Evolutionary conservation across 64 coral and sea anemone genomes (phyloP).

Genomic region (Pocillopora damicornis): DNA sequence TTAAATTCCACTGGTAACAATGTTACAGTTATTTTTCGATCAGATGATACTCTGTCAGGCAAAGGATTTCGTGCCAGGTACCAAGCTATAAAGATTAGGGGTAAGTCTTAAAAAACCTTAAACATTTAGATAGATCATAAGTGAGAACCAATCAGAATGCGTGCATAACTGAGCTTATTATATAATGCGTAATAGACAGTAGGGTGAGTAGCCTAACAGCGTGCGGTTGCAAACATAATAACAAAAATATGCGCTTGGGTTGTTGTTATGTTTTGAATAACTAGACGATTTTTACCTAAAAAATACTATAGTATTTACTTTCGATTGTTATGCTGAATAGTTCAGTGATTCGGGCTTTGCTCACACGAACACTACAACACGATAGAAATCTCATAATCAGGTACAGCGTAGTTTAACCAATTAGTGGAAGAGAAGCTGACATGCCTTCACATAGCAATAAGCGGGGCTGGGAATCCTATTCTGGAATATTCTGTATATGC

Average conservation of each 20-base stretch:
- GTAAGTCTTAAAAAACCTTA: not conserved
- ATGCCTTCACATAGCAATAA: too few species aligned
- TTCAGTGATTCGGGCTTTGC: not conserved
- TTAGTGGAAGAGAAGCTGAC: too few species aligned
- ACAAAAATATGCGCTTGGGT: not conserved
- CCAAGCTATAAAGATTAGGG: not conserved
- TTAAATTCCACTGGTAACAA: slow-evolving; percentile 35
- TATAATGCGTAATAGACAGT: not conserved
- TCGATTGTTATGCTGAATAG: not conserved
- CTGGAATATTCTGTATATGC: too few species aligned
- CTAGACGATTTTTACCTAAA: not conserved
- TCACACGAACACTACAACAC: not conserved
- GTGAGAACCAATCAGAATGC: too few species aligned
- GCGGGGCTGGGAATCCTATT: too few species aligned
- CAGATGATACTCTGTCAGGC: not conserved
- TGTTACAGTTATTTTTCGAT: slow-evolving; percentile 50
- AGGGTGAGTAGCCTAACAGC: not conserved
- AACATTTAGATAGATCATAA: too few species aligned
- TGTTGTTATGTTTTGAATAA: not conserved
- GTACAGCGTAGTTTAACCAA: too few species aligned
- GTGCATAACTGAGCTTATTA: too few species aligned
- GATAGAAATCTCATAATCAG: not conserved
- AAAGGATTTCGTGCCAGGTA: slow-evolving; percentile 65
- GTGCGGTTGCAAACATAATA: not conserved
- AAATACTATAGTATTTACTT: not conserved